Evolutionary conservation across 2,113 vertebrate species (phyloP).

Genomic region (Candoia aspera): DNA sequence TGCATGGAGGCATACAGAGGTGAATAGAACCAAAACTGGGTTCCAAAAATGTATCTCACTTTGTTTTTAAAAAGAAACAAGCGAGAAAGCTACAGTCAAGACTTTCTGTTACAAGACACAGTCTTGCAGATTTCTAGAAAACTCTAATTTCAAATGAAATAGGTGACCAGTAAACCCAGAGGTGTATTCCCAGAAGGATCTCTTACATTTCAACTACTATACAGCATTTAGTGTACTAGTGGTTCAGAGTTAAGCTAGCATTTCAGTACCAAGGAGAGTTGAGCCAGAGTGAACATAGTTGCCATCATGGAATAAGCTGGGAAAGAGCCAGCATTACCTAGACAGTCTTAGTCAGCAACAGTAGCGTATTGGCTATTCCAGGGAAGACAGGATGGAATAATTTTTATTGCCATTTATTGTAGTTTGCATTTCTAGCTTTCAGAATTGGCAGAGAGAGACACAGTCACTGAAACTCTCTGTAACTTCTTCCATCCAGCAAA

Average conservation of each 20-base stretch:
- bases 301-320: neutral
- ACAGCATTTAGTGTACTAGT: neutral
- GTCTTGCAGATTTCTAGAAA: neutral
- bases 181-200: neutral
- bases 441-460: neutral
- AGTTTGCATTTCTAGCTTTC: neutral
- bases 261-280: neutral
- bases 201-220: neutral
- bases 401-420: neutral
- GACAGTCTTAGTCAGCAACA: neutral
- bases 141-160: neutral
- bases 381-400: neutral
- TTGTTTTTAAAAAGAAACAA: neutral
- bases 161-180: neutral
- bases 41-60: neutral
- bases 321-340: neutral
- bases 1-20: neutral
- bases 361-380: neutral
- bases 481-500: constrained; percentile 11
- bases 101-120: neutral
- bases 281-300: constrained; percentile 8
- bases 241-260: neutral
- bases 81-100: neutral
- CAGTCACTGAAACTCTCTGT: neutral
- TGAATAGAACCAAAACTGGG: neutral